phyloP scores from a whole-genome alignment of 2,113 vertebrate genomes.

The Cinclus mexicanus region DNA sequence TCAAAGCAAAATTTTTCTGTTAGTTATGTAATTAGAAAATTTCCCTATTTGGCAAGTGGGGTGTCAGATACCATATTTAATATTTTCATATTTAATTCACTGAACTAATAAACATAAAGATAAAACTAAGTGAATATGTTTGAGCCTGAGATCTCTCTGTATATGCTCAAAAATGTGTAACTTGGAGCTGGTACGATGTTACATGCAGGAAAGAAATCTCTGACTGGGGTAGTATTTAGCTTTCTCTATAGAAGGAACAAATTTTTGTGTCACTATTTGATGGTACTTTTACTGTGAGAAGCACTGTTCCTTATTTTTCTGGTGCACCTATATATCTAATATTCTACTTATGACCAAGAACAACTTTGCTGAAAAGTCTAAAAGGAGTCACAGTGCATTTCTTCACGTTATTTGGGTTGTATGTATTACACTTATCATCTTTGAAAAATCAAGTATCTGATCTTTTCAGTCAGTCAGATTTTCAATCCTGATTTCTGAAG shows the following conservation, averaged over 20 bases:
- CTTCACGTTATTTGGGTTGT: neutral
- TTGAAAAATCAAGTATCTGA: neutral
- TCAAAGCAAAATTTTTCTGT: neutral
- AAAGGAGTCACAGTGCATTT: neutral
- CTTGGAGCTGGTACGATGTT: neutral
- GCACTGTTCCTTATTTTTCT: neutral
- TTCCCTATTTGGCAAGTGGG: neutral
- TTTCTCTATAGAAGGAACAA: neutral
- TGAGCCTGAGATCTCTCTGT: neutral
- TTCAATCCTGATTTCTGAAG: neutral
- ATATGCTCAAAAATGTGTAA: neutral
- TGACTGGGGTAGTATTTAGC: neutral
- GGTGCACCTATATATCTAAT: neutral
- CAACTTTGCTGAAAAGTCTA: neutral
- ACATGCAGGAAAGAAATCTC: neutral
- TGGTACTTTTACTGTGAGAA: neutral
- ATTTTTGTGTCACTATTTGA: neutral
- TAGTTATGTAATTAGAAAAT: neutral
- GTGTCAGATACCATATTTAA: neutral
- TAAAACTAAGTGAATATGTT: neutral
- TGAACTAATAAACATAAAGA: neutral
- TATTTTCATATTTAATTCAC: neutral
- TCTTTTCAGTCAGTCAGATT: neutral
- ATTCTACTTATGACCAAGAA: neutral
- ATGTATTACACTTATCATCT: neutral